Evolutionary conservation across 2,888 invertebrate species (phyloP), one percentile per base, ranked within the genome.

Genomic region (Halictus quadricinctus): DNA sequence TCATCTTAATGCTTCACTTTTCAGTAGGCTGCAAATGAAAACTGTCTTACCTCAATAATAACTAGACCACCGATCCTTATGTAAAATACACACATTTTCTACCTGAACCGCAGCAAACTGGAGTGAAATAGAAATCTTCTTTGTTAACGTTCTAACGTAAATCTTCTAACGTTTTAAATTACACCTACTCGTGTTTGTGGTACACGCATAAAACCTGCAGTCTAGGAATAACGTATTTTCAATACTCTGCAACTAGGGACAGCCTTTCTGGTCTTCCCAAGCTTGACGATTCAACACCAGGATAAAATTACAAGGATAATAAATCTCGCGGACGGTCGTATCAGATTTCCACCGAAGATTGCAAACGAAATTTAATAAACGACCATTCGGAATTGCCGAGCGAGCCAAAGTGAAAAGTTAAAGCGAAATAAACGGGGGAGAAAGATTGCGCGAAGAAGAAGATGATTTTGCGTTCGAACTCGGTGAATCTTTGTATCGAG

Each of bases 381-480:
- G 58, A 58, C 58, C 58, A 58, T 58, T 58, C 58, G 58, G n/a
- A 58, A 58, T 58, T 58, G 58, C 58, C 58, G 25, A 58, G 58
- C 58, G 58, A 58, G n/a, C n/a, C n/a, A 58, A 58, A 58, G 58
- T n/a, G 58, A n/a, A n/a, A 58, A 58, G 58, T n/a, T 58, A n/a
- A 58, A 58, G 58, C n/a, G 58, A 58, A 58, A 58, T 58, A 58
- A 58, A n/a, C 58, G 58, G 10, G 12, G 10, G 25, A 12, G 58
- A n/a, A 58, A 58, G 58, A 58, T 58, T n/a, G n/a, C 58, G 58
- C n/a, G 21, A 50, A 18, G 50, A 50, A n/a, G 58, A 58, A 12
- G 29, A 64, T 64, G 64, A 64, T 64, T 29, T 64, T 29, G 15
- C 64, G 64, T 29, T 29, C 15, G 29, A 64, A 25, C 60, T 64